Evolutionary conservation across 2,888 invertebrate genomes (phyloP).

Genomic region (Epinotia nisella): DNA sequence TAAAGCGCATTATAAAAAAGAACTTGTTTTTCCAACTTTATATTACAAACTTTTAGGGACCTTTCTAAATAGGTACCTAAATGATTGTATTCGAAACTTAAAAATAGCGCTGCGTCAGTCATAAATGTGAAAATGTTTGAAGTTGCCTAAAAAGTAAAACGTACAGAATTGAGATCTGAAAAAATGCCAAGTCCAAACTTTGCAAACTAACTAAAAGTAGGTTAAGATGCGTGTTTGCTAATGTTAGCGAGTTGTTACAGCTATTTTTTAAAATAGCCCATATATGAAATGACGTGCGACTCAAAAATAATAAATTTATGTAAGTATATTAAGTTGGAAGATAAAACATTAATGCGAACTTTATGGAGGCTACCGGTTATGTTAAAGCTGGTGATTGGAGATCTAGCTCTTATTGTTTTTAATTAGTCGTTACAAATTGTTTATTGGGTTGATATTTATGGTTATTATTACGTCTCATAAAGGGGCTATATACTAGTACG

Average conservation of each 20-base stretch:
- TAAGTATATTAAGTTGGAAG: neutral
- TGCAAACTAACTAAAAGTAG: neutral
- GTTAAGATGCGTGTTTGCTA: neutral
- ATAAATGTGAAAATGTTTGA: no score
- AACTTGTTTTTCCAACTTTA: neutral
- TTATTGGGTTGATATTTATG: neutral
- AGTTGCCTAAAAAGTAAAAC: no score
- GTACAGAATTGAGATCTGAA: no score
- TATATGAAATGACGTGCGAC: neutral
- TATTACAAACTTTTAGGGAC: no score
- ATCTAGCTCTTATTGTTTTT: neutral
- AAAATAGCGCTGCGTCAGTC: no score
- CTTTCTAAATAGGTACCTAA: no score
- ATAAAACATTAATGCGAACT: constrained; percentile 3
- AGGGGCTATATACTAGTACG: neutral
- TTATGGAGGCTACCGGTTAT: constrained; percentile 17
- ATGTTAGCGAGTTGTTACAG: neutral
- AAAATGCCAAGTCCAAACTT: no score
- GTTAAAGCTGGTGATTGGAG: neutral
- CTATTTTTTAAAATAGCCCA: neutral
- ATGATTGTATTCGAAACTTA: no score
- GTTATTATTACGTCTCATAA: neutral
- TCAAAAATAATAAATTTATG: neutral
- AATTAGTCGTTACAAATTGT: constrained; percentile 16
- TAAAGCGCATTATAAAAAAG: neutral